phyloP scores from a whole-genome alignment of 2,888 invertebrate species.

The Oscheius sp. region DNA sequence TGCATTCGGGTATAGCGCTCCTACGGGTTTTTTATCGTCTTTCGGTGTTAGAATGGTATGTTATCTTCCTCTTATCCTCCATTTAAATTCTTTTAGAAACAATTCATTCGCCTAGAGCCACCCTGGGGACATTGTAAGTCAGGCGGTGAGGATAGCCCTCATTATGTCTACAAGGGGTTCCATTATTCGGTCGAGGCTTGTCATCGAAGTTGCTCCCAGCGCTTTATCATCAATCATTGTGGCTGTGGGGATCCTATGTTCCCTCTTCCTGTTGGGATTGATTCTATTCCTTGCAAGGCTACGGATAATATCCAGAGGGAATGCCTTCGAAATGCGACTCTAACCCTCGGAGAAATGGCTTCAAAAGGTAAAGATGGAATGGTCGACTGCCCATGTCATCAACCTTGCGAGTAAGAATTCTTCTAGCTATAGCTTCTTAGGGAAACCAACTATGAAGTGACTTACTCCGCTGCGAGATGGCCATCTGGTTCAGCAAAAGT shows the following conservation, averaged over 20 bases:
- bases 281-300: conserved; percentile 38
- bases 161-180: conserved; percentile 65
- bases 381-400: conserved; percentile 65
- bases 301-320: conserved; percentile 63
- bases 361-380: conserved; percentile 52
- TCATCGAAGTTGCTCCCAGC: conserved; percentile 67
- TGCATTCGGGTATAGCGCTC: conserved; percentile 69
- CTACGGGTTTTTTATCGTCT: conserved; percentile 69
- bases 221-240: conserved; percentile 60
- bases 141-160: conserved; percentile 58
- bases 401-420: conserved; percentile 64
- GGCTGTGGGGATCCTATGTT: conserved; percentile 69
- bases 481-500: conserved; percentile 70
- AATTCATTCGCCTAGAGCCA: conserved; percentile 64
- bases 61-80: not conserved
- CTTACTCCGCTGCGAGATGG: conserved; percentile 70
- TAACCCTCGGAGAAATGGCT: conserved; percentile 57
- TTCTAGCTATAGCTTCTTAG: conserved; percentile 33
- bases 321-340: conserved; percentile 64
- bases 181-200: conserved; percentile 69
- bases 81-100: conserved; percentile 55
- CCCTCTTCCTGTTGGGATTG: conserved; percentile 49
- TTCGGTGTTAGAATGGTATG: conserved; percentile 69
- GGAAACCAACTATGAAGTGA: conserved; percentile 70
- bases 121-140: conserved; percentile 66